These are phyloP conservation scores for Apteryx owenii DNA, from an alignment of 2,113 vertebrate genomes.

Conservation along the genomic window DNA sequence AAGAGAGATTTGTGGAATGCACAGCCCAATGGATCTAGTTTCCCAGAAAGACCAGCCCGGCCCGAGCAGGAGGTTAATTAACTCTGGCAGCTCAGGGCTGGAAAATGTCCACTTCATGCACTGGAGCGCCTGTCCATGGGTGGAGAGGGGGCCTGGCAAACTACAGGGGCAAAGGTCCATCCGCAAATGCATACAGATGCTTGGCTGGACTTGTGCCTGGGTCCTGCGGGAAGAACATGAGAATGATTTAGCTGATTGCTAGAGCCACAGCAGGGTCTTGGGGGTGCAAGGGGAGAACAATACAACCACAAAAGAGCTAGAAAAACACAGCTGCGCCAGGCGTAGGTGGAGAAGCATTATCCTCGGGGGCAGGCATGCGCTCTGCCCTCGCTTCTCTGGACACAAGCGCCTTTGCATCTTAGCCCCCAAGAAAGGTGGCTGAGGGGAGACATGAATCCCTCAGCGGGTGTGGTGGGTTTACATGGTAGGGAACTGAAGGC, in stretches of 20 bases:
- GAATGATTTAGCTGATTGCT: neutral
- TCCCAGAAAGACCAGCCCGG: constrained; percentile 62
- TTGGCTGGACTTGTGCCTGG: constrained; percentile 36
- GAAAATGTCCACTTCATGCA: constrained; percentile 57
- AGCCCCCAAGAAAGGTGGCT: neutral
- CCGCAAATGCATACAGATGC: constrained; percentile 3
- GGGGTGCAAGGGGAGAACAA: neutral
- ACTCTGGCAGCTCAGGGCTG: constrained; percentile 65
- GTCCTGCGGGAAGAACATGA: constrained; percentile 4
- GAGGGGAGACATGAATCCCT: neutral
- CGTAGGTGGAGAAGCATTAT: neutral
- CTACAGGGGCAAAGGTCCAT: constrained; percentile 57
- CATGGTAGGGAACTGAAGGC: neutral
- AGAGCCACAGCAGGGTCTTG: neutral
- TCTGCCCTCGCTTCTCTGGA: neutral
- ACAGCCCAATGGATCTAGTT: constrained; percentile 52
- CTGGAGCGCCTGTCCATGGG: constrained; percentile 18
- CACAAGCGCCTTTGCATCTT: neutral
- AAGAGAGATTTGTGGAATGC: constrained; percentile 52
- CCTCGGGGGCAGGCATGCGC: neutral
- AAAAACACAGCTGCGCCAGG: constrained; percentile 29
- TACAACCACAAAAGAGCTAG: constrained; percentile 51
- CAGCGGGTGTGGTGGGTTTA: neutral
- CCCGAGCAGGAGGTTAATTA: constrained; percentile 64
- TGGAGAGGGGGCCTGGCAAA: constrained; percentile 59